Percentiles rank a stretch among this genome's conserved stretches.
Evolutionary conservation across 2,888 invertebrate species (phyloP).

Genomic region (Trimorus sp.): DNA sequence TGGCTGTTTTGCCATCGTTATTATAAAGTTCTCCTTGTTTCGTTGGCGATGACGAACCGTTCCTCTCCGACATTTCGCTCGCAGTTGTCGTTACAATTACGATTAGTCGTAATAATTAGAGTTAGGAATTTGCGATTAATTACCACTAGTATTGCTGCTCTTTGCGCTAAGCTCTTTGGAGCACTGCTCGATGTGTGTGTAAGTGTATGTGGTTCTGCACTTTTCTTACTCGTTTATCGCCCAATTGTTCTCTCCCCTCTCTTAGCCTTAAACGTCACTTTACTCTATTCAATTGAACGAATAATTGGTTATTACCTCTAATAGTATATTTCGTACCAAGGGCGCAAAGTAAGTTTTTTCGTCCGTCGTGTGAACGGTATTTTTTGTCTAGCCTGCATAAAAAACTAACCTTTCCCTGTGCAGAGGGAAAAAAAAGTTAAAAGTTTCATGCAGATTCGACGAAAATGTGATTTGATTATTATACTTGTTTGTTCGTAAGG

Average conservation of each 20-base stretch:
- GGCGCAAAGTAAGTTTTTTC: no score
- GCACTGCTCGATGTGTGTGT: constrained; percentile 70
- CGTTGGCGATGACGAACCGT: constrained; percentile 51
- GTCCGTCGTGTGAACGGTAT: no score
- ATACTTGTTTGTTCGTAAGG: constrained; percentile 50
- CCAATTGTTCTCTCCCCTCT: constrained; percentile 9
- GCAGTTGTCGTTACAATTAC: constrained; percentile 45
- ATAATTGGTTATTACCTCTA: constrained; percentile 62
- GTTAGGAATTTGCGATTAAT: constrained; percentile 66
- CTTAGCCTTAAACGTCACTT: constrained; percentile 38
- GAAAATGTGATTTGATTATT: constrained; percentile 58
- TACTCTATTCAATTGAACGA: constrained; percentile 62
- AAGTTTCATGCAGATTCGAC: no score
- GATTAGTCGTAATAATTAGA: constrained; percentile 52
- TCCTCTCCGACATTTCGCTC: constrained; percentile 24
- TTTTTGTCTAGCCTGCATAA: no score
- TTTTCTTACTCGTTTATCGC: constrained; percentile 42
- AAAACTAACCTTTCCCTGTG: no score
- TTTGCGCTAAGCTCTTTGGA: constrained; percentile 74
- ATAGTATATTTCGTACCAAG: no score
- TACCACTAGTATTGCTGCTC: constrained; percentile 78
- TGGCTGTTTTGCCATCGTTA: constrained; percentile 32
- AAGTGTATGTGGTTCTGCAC: neutral
- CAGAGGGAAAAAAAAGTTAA: constrained; percentile 11
- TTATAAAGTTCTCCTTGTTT: constrained; percentile 40